Evolutionary conservation across 2,113 vertebrate genomes (phyloP).

Genomic region (Python bivittatus): DNA sequence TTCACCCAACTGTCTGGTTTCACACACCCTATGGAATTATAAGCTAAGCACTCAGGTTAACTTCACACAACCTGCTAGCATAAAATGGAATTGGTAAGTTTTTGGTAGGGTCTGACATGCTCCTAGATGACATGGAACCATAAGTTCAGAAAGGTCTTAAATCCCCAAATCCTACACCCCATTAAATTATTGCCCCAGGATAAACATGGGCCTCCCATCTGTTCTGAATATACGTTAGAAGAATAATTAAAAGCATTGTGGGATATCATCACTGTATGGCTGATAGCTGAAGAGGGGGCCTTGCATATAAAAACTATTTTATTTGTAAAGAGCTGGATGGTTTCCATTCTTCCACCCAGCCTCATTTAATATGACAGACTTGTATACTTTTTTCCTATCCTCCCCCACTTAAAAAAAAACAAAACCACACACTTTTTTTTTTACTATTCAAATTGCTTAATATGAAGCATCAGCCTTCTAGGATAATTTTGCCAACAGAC

Average conservation of each 20-base stretch:
- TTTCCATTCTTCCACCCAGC: not conserved
- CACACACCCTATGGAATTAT: not conserved
- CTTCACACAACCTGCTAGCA: not conserved
- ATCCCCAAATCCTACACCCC: not conserved
- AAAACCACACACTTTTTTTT: too few relatives aligned
- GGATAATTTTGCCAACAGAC: conserved; percentile 46
- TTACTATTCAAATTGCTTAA: conserved; percentile 27
- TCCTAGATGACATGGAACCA: not conserved
- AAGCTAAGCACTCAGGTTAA: not conserved
- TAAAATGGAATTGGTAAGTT: not conserved
- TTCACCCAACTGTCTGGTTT: not conserved
- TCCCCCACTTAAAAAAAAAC: too few relatives aligned
- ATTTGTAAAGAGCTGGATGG: not conserved
- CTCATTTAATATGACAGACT: conserved; percentile 33
- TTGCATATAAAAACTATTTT: not conserved
- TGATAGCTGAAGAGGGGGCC: not conserved
- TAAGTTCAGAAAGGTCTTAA: not conserved
- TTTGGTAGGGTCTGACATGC: not conserved
- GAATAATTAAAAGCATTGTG: not conserved
- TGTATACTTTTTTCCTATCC: conserved; percentile 1
- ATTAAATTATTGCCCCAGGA: not conserved
- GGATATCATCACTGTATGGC: not conserved
- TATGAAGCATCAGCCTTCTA: not conserved
- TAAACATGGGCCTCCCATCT: not conserved
- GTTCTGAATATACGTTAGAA: not conserved